Evolutionary conservation across 2,888 invertebrate species (phyloP).

Genomic region (Cephus nigrinus): DNA sequence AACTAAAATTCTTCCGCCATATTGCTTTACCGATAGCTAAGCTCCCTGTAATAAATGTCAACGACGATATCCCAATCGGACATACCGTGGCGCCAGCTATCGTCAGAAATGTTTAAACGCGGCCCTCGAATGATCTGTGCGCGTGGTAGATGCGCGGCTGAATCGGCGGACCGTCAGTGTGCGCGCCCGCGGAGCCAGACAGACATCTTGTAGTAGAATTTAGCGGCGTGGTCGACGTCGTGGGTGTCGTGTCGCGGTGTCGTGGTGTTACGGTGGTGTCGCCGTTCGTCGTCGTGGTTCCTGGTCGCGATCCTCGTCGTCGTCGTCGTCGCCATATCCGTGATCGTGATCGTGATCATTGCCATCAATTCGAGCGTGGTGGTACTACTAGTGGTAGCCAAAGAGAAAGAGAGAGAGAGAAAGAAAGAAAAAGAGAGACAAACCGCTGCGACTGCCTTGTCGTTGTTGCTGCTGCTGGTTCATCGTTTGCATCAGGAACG

Average conservation of each 20-base stretch:
- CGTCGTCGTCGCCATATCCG: constrained; percentile 35
- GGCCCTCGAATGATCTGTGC: constrained; percentile 60
- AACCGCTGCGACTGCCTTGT: background rate
- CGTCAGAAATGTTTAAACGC: constrained; percentile 5
- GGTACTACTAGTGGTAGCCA: constrained; percentile 30
- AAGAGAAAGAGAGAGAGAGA: background rate
- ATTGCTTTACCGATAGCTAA: background rate
- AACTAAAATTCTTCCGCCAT: background rate
- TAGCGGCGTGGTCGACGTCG: constrained; percentile 59
- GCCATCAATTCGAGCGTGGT: constrained; percentile 8
- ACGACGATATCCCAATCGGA: background rate
- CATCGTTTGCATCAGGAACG: background rate
- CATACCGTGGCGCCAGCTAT: background rate
- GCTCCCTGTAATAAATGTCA: background rate
- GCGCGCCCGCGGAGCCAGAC: constrained; percentile 50
- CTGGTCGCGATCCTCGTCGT: constrained; percentile 31
- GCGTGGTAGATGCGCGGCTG: constrained; percentile 54
- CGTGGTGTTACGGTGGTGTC: constrained; percentile 38
- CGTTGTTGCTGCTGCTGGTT: background rate
- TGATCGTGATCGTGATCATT: constrained; percentile 11
- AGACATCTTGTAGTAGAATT: constrained; percentile 64
- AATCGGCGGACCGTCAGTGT: constrained; percentile 55
- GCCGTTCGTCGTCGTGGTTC: constrained; percentile 39
- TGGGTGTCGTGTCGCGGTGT: constrained; percentile 43
- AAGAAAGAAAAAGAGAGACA: background rate